These are phyloP conservation scores for Hippasteria phrygiana DNA, from an alignment of 53 echinoderm and acorn worm genomes.

Conservation along the genomic window DNA sequence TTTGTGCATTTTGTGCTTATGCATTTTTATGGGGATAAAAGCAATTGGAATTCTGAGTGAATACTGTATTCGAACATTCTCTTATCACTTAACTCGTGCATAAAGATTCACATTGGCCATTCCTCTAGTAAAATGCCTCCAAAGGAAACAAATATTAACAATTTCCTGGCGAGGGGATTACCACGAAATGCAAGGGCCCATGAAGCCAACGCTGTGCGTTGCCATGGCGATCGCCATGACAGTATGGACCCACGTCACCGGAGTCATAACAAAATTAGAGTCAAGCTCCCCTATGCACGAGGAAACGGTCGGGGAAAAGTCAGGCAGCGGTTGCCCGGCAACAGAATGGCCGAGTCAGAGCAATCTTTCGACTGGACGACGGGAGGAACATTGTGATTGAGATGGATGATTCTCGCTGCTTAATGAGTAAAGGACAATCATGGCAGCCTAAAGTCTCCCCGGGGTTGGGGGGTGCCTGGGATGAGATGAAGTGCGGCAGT, in stretches of 20 bases:
- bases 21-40: too few species aligned
- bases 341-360: slow-evolving; percentile 38
- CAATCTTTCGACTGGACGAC: slow-evolving; percentile 1
- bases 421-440: slow-evolving; percentile 31
- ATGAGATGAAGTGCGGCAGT: not conserved
- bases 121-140: too few species aligned
- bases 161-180: not conserved
- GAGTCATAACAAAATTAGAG: slow-evolving; percentile 5
- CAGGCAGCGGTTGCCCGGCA: slow-evolving; percentile 43
- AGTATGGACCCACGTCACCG: slow-evolving; percentile 9
- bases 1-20: too few species aligned
- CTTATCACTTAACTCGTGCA: too few species aligned
- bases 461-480: not conserved
- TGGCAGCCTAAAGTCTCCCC: not conserved
- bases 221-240: slow-evolving; percentile 59
- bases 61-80: too few species aligned
- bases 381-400: slow-evolving; percentile 46
- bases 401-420: slow-evolving; percentile 38
- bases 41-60: too few species aligned
- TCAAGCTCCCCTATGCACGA: not conserved
- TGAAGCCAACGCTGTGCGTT: slow-evolving; percentile 27
- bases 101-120: too few species aligned
- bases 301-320: slow-evolving; percentile 13
- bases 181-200: not conserved
- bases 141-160: too few species aligned